Base-by-base conservation (phyloP, 2,888 invertebrate genomes). In the Teleogryllus oceanicus region DNA sequence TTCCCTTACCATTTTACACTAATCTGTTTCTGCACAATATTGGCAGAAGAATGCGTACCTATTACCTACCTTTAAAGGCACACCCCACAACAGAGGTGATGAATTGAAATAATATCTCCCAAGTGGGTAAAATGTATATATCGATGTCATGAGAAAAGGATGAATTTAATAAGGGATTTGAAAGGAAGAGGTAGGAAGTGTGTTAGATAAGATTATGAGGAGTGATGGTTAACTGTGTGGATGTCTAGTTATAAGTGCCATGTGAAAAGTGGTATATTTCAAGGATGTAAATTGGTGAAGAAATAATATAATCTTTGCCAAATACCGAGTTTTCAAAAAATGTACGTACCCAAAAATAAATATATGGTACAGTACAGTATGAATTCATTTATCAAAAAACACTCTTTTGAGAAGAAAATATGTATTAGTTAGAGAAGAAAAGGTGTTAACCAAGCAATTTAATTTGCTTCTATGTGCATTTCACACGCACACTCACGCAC, bases 401-500 rank as follows among this genome's bases (percentile, higher is more conserved):
- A 62, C n/a, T 62, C n/a, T n/a, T 62, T 62, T 62, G 62, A 62
- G 20, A 74, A 50, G 74, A 62, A 62, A 37, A 74, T 16, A 74
- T 24, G 21, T 18, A 50, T 49, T 77, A 77, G 20, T 79, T 75
- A 76, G 75, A 50, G 77, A 37, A 62, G 62, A 62, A 62, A 62
- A n/a, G 62, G 62, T 62, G 62, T 62, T 62, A n/a, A 62, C n/a
- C 62, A 62, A 62, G 62, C 62, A 62, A 62, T 13, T 62, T 62
- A 62, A 62, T 62, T 62, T 62, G 62, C 62, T 76, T 76, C 21
- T 11, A 51, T 79, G 81, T 81, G 81, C 81, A 80, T 78, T 75
- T 78, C 80, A 81, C 82, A 82, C 81, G 78, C 81, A 81, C 82
- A 78, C 81, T 80, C 82, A 81, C 82, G 78, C 82, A 82, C 82